Evolutionary conservation across 2,888 invertebrate species (phyloP).

Genomic region (Crematogaster levior): DNA sequence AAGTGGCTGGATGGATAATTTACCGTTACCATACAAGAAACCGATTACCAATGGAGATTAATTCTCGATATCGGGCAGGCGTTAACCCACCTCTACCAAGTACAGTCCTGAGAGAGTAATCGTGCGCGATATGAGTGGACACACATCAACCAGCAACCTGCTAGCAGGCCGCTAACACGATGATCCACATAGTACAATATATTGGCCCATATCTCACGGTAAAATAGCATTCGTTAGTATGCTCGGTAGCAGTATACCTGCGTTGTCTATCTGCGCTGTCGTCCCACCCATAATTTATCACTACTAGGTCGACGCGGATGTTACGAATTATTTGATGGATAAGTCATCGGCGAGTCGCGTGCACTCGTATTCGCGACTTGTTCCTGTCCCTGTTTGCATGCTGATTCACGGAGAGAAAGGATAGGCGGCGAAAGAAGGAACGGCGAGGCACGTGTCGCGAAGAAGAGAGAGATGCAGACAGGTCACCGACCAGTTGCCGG

Average conservation of each 20-base stretch:
- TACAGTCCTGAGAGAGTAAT: slow-evolving; percentile 34
- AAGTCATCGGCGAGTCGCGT: slow-evolving; percentile 57
- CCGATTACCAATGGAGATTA: slow-evolving; percentile 79
- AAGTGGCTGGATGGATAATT: slow-evolving; percentile 72
- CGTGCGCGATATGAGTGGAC: slow-evolving; percentile 33
- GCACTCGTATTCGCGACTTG: slow-evolving; percentile 46
- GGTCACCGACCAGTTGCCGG: slow-evolving; percentile 72
- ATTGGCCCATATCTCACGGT: slow-evolving; percentile 37
- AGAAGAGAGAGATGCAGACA: slow-evolving; percentile 56
- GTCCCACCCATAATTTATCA: slow-evolving; percentile 43
- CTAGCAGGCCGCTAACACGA: background rate
- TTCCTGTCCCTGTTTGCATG: slow-evolving; percentile 27
- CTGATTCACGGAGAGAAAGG: slow-evolving; percentile 49
- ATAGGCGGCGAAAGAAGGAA: slow-evolving; percentile 24
- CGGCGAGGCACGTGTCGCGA: slow-evolving; percentile 9
- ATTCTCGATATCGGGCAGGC: slow-evolving; percentile 70
- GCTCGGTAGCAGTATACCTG: slow-evolving; percentile 11
- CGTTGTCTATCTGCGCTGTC: slow-evolving; percentile 20
- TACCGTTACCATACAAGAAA: slow-evolving; percentile 80
- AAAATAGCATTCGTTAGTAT: slow-evolving; percentile 35
- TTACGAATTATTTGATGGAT: slow-evolving; percentile 72
- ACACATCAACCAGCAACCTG: slow-evolving; percentile 15
- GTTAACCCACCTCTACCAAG: slow-evolving; percentile 43
- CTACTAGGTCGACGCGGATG: slow-evolving; percentile 39
- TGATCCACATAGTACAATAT: slow-evolving; percentile 3